Conservation (phyloP, 2,797 vertebrate species). For the Esox masquinongy region DNA sequence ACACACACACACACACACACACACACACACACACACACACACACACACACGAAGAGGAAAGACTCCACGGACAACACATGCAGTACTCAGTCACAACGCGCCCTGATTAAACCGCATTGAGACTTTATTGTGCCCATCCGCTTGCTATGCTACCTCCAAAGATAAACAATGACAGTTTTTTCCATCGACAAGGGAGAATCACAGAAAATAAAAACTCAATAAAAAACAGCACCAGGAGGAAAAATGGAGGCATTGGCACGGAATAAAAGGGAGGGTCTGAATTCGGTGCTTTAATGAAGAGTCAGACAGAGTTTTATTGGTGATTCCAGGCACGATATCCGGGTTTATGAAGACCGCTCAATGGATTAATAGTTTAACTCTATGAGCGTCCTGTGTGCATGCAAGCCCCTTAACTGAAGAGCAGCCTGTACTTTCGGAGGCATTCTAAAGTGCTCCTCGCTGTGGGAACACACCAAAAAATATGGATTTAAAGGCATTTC, state of each 20-base stretch:
- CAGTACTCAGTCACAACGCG: not conserved
- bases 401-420: not conserved
- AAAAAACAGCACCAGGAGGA: slow-evolving; percentile 10
- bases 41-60: not conserved
- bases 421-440: not conserved
- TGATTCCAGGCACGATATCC: slow-evolving; percentile 18
- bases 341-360: slow-evolving; percentile 7
- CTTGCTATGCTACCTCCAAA: slow-evolving; percentile 1
- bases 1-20: no score
- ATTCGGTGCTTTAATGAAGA: slow-evolving; percentile 12
- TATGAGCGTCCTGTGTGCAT: not conserved
- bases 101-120: not conserved
- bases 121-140: not conserved
- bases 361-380: slow-evolving; percentile 10
- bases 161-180: slow-evolving; percentile 9
- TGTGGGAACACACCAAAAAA: no score
- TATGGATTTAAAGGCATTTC: no score
- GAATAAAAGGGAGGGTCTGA: slow-evolving; percentile 14
- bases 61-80: not conserved
- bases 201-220: slow-evolving; percentile 6
- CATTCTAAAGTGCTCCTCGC: not conserved
- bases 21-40: no score
- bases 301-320: slow-evolving; percentile 25
- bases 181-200: slow-evolving; percentile 15
- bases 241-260: slow-evolving; percentile 16